Base-by-base conservation (phyloP, 2,797 vertebrate genomes). In the Salmo trutta region DNA sequence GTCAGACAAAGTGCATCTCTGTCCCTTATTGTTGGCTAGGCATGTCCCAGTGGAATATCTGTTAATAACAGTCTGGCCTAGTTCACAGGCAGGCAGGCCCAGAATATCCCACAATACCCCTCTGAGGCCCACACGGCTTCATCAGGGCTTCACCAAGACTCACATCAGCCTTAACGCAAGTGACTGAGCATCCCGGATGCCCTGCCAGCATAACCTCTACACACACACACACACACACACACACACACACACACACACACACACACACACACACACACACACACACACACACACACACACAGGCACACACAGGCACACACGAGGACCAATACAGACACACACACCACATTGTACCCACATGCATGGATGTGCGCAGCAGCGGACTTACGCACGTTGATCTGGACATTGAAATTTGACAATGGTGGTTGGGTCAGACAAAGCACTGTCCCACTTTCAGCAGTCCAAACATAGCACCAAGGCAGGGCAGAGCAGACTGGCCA, bases 391-490 rank as follows among this genome's bases (percentile, higher is more conserved):
- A 70, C 27, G 62, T 73, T 31, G 21, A 76, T 36, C 67, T 52
- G 41, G 31, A 67, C 77, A 78, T 52, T 73, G 17, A 51, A 54
- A 73, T 59, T 72, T 70, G 70, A 67, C 56, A 17, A 73, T 56
- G 24, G 29, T 65, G 21, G 64, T 62, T 70, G 15, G 21, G 64
- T 51, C 76, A 80, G 79, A 83, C 76, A 76, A 29, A 24, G 69
- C 70, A 69, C 41, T 78, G 76, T 67, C 71, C 82, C 64, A 70
- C 65, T 78, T 69, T 73, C 76, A 78, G 4, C 24, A 65, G 17
- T 66, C 21, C 76, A 76, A 76, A 80, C 79, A 73, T 53, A 64
- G 71, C 51, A 72, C 62, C 41, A 65, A 56, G 64, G 64, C 16
- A 52, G 52, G 52, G 51, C 53, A n/a, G 4, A n/a, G 4, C 67